A percentile compares a stretch with the other conserved stretches of the same genome.
These are phyloP conservation scores for Nesidiocoris tenuis DNA, from an alignment of 2,888 invertebrate species.

Conservation along the genomic window DNA sequence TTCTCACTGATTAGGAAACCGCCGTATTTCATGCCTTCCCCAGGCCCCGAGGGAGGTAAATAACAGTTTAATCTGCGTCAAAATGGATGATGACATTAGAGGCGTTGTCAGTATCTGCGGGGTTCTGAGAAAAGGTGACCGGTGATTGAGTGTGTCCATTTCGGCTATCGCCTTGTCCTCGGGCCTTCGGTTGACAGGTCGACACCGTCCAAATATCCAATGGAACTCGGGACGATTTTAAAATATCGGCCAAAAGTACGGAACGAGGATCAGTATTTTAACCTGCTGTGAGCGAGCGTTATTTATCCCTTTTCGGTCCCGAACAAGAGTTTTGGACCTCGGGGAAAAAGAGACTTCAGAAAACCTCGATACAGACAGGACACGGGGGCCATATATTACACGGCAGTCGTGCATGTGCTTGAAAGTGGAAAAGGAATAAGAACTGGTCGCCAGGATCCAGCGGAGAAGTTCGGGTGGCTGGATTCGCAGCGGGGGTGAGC, in stretches of 20 bases:
- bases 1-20: background rate
- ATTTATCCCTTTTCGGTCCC: slow-evolving; percentile 11
- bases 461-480: slow-evolving; percentile 17
- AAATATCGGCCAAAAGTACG: background rate
- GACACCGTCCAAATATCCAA: background rate
- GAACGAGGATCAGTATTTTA: background rate
- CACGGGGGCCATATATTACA: slow-evolving; percentile 23
- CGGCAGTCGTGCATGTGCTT: background rate
- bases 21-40: background rate
- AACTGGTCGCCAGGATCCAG: background rate
- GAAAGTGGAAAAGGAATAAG: background rate
- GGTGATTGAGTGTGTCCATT: background rate
- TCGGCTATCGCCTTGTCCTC: background rate
- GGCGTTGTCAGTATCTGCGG: background rate
- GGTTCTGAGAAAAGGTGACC: background rate
- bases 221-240: background rate
- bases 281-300: slow-evolving; percentile 2
- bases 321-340: slow-evolving; percentile 4
- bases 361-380: slow-evolving; percentile 26
- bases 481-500: slow-evolving; percentile 40
- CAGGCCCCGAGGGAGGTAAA: background rate
- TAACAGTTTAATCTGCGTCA: background rate
- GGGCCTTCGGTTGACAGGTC: background rate
- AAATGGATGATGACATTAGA: background rate
- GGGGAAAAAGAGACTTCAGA: slow-evolving; percentile 34